Evolutionary conservation across 2,797 vertebrate species (phyloP).

Genomic region (Fundulus diaphanus): DNA sequence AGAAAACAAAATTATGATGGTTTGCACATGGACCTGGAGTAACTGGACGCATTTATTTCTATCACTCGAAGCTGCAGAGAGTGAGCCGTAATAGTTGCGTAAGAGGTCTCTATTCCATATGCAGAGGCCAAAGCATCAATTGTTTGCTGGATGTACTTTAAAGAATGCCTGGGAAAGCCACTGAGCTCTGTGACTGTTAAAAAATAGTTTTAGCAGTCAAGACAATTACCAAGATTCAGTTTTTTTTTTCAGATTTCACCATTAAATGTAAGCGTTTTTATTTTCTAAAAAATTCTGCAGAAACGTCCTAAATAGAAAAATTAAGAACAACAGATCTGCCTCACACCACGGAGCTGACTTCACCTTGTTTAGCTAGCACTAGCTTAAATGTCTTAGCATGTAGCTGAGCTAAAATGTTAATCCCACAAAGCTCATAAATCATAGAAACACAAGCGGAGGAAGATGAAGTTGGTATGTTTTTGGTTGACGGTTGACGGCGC

Average conservation of each 20-base stretch:
- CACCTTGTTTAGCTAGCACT: background rate
- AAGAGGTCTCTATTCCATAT: background rate
- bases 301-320: background rate
- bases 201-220: background rate
- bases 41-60: background rate
- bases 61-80: background rate
- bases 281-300: background rate
- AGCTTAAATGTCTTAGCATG: background rate
- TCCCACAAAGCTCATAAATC: too few relatives aligned
- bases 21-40: background rate
- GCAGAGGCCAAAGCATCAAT: background rate
- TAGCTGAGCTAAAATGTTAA: background rate
- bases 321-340: background rate
- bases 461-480: background rate
- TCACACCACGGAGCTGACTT: background rate
- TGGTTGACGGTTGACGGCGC: too few relatives aligned
- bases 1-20: background rate
- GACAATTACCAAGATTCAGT: background rate
- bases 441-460: background rate
- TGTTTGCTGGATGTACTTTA: background rate
- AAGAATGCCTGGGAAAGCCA: background rate
- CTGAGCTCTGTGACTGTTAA: background rate
- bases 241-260: too few relatives aligned
- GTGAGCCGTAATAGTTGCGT: background rate
- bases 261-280: background rate